Base-by-base conservation (phyloP, 1,140 invertebrate species). In the Patella vulgata region DNA sequence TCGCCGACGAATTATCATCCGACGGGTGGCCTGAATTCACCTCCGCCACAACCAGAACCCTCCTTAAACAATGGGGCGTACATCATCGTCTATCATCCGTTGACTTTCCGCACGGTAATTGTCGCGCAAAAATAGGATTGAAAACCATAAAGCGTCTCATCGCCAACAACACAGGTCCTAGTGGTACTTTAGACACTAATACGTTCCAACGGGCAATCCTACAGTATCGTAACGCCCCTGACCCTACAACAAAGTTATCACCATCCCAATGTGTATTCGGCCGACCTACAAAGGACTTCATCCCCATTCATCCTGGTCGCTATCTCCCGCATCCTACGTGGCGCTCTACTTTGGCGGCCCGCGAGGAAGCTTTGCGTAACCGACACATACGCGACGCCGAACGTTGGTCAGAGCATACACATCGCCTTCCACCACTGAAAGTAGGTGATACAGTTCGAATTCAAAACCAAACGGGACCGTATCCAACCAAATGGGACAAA, bases 401-500 rank as follows among this genome's bases (percentile, higher is more conserved):
- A 48, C 17, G 50, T 23, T 36, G 54, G n/a, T 52, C 56, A 8
- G 70, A 66, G 51, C 73, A 75, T 44, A 75, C 70, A 0, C 28
- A 52, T 36, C 46, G 50, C 1, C 50, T 72, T 3, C 67, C 66
- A 43, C 62, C 59, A 19, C 52, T n/a, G n/a, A n/a, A n/a, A n/a
- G n/a, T n/a, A n/a, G n/a, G n/a, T n/a, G n/a, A n/a, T n/a, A n/a
- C n/a, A 30, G 60, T 70, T 8, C 66, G 68, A 1, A 66, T 74
- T 43, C 65, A 71, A 48, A 71, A 68, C 42, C 65, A 71, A 46
- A 58, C 47, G 48, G 65, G 71, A 23, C 59, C 65, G 27, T 21
- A 70, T 62, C 63, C 72, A 1, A 33, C 46, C 17, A 63, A 70
- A 55, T 73, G 59, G 71, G 63, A 70, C 44, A 71, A 65, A 52